phyloP scores from a whole-genome alignment of 2,113 vertebrate genomes.

The Lepidothrix coronata region DNA sequence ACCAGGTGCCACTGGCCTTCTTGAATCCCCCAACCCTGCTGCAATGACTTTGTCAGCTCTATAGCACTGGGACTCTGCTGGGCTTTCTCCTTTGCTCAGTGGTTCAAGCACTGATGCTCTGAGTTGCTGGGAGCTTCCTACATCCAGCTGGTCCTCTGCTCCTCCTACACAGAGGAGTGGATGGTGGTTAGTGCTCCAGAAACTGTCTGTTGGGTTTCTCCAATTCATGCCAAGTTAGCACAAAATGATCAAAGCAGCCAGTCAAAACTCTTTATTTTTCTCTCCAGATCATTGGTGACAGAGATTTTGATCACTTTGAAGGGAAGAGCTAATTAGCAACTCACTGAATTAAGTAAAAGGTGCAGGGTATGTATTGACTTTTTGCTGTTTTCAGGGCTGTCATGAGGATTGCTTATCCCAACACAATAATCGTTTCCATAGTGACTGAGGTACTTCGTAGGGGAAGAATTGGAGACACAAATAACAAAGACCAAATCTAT shows the following conservation, averaged over 20 bases:
- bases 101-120: background rate
- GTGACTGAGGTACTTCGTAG: slow-evolving; percentile 29
- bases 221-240: background rate
- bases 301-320: slow-evolving; percentile 32
- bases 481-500: slow-evolving; percentile 36
- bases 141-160: background rate
- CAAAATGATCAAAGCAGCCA: slow-evolving; percentile 25
- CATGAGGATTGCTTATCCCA: slow-evolving; percentile 14
- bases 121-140: background rate
- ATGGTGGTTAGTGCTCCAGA: background rate
- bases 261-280: background rate
- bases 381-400: slow-evolving; percentile 27
- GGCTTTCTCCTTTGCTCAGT: background rate
- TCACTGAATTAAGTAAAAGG: slow-evolving; percentile 37
- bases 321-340: slow-evolving; percentile 25
- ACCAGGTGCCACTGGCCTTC: background rate
- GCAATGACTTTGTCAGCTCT: background rate
- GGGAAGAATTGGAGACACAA: slow-evolving; percentile 9
- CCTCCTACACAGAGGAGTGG: background rate
- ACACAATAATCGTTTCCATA: slow-evolving; percentile 58
- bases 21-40: background rate
- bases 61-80: accelerated
- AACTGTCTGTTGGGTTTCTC: background rate
- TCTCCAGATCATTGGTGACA: background rate
- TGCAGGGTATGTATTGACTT: background rate